Evolutionary conservation across 2,888 invertebrate species (phyloP), one percentile per base, ranked within the genome.

Genomic region (Subacronicta megacephala): DNA sequence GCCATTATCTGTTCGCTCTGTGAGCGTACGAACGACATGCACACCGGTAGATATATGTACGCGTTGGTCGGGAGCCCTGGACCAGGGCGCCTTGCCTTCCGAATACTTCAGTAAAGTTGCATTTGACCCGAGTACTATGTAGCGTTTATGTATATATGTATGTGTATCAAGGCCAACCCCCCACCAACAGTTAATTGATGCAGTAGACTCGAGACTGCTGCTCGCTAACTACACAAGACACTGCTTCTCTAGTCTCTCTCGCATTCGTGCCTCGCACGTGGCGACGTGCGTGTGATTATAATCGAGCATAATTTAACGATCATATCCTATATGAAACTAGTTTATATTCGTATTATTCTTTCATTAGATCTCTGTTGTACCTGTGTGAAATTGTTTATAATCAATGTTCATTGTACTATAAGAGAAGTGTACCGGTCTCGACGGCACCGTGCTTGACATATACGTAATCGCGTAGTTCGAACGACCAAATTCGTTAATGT

Each of bases 311-410:
- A 94, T 94, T 76, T 89, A 89, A 88, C 86, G 83, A 88, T 89
- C 89, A 92, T 92, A 92, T 93, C 93, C 93, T 93, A 90, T 85
- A 86, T 90, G 81, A 88, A 86, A 86, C 86, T 93, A 93, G 93
- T 92, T 90, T 89, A 85, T 92, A 89, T 89, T 92, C 82, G 91
- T 92, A 93, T 93, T 93, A 94, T 92, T 92, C 86, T 93, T 93
- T 92, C 90, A 92, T 91, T 93, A 93, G 94, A 94, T 94, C 94
- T 93, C 93, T 93, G 90, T 93, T 91, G 94, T 94, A 94, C 94
- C 94, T 93, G 93, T 89, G 89, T 92, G 84, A 89, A 91, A 90
- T 92, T 89, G 88, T 90, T 88, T 91, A 82, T 91, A 88, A 84
- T 90, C 88, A 84, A 87, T 87, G 88, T 91, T 90, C 89, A 87